Percentiles rank a stretch among this genome's conserved stretches.
phyloP scores from a whole-genome alignment of 1,140 invertebrate species.

The Batillaria attramentaria region DNA sequence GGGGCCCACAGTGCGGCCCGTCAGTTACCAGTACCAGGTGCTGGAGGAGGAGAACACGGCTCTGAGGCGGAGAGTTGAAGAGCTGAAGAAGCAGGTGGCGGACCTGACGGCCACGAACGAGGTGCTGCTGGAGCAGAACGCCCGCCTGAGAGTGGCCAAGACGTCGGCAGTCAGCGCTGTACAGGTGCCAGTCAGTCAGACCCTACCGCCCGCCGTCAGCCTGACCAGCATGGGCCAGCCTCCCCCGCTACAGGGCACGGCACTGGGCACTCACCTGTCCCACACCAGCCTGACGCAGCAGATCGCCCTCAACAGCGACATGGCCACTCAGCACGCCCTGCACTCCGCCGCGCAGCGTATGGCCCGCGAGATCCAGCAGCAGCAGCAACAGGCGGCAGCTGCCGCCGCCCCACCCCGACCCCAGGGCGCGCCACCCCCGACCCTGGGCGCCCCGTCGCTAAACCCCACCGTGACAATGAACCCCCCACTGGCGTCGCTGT shows the following conservation, averaged over 20 bases:
- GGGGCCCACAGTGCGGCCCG: slow-evolving; percentile 46
- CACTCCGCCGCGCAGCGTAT: slow-evolving; percentile 54
- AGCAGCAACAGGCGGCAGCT: slow-evolving; percentile 38
- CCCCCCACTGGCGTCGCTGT: slow-evolving; percentile 51
- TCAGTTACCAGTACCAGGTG: slow-evolving; percentile 62
- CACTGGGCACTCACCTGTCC: slow-evolving; percentile 39
- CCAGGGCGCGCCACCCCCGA: slow-evolving; percentile 40
- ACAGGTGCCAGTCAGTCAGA: slow-evolving; percentile 32
- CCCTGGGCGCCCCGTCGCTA: slow-evolving; percentile 43
- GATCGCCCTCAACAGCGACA: slow-evolving; percentile 68
- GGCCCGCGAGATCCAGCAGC: slow-evolving; percentile 46
- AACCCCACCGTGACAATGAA: slow-evolving; percentile 59
- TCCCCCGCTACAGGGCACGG: slow-evolving; percentile 48
- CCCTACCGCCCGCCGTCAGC: slow-evolving; percentile 46
- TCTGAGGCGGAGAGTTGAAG: slow-evolving; percentile 81
- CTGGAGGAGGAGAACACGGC: slow-evolving; percentile 84
- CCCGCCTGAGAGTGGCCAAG: slow-evolving; percentile 80
- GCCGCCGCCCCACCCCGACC: slow-evolving; percentile 6
- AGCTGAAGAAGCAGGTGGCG: slow-evolving; percentile 80
- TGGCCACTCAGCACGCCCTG: slow-evolving; percentile 61
- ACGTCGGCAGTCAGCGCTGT: slow-evolving; percentile 46
- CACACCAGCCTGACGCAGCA: slow-evolving; percentile 64
- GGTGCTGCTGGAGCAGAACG: slow-evolving; percentile 86
- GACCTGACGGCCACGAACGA: slow-evolving; percentile 86
- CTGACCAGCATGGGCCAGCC: slow-evolving; percentile 48